Conservation (phyloP, 2,888 invertebrate species). For the Platerodrilus igneus region DNA sequence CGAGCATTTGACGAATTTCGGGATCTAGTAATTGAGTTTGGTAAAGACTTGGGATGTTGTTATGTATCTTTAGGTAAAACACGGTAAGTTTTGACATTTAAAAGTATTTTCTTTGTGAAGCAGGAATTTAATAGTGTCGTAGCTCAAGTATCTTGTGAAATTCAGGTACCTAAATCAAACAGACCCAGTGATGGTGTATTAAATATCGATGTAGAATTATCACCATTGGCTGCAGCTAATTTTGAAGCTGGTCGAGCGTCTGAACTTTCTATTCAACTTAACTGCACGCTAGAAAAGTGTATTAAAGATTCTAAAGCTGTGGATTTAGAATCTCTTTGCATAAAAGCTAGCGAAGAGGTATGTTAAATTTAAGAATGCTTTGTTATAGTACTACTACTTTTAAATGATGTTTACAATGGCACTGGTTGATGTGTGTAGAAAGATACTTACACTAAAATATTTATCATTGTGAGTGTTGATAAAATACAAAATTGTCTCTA, state of each 20-base stretch:
- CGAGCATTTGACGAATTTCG: constrained; percentile 70
- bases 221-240: constrained; percentile 79
- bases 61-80: constrained; percentile 75
- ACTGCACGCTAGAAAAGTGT: constrained; percentile 80
- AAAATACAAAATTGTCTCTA: no score
- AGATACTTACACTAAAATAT: not conserved
- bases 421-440: not conserved
- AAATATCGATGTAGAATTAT: constrained; percentile 80
- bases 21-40: constrained; percentile 66
- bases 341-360: constrained; percentile 87
- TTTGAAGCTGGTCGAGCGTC: constrained; percentile 75
- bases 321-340: constrained; percentile 92
- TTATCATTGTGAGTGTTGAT: no score
- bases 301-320: constrained; percentile 87
- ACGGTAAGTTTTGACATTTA: constrained; percentile 52
- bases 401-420: no score
- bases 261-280: constrained; percentile 68
- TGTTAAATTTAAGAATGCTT: no score
- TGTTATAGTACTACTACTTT: no score
- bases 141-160: constrained; percentile 84
- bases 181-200: constrained; percentile 87
- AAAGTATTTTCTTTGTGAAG: constrained; percentile 12
- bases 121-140: constrained; percentile 60
- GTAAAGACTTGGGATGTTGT: constrained; percentile 79
- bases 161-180: constrained; percentile 77